Conservation (phyloP, 2,888 invertebrate species). For the Pyrocoelia pectoralis region DNA sequence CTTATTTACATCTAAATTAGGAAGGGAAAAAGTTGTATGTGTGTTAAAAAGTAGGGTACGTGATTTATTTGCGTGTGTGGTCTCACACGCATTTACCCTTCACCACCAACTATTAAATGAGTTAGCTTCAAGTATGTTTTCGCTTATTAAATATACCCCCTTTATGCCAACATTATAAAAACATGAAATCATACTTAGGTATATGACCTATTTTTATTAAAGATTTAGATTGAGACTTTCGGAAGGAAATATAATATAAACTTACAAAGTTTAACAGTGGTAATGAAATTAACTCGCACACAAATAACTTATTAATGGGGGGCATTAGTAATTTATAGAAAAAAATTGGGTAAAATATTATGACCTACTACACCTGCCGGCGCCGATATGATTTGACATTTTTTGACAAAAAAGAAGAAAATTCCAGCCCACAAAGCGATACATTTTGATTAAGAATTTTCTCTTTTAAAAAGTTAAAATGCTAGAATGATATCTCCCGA, state of each 20-base stretch:
- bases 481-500: no score
- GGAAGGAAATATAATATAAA: neutral
- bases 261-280: no score
- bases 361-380: no score
- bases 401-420: no score
- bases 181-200: conserved; percentile 7
- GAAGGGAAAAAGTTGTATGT: conserved; percentile 11
- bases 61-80: conserved; percentile 30
- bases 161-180: neutral
- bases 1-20: conserved; percentile 26
- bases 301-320: no score
- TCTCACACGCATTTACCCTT: conserved; percentile 26
- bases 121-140: neutral
- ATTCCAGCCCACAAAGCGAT: no score
- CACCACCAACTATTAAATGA: neutral
- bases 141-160: conserved; percentile 1
- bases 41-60: conserved; percentile 16
- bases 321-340: no score
- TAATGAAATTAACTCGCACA: no score
- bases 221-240: neutral
- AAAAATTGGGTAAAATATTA: no score
- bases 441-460: no score
- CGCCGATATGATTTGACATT: no score
- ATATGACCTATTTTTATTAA: conserved; percentile 10
- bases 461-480: no score